Conservation (phyloP, 2,888 invertebrate species). For the Tetramorium bicarinatum region DNA sequence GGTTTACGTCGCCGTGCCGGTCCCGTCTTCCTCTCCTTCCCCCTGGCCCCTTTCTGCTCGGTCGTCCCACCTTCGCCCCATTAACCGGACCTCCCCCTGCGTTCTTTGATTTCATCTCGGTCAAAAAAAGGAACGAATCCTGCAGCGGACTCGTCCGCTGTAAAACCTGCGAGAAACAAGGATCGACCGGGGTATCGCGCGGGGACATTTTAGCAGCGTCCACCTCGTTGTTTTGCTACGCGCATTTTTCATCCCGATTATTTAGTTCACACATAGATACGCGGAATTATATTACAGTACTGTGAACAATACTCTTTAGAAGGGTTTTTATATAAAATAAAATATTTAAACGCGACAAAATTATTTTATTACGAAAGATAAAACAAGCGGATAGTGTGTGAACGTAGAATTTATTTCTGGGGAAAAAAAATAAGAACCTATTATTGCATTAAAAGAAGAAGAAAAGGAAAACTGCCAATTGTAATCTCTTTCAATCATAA, state of each 20-base stretch:
- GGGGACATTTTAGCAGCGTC: constrained; percentile 25
- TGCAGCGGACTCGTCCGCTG: constrained; percentile 2
- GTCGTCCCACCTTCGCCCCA: constrained; percentile 65
- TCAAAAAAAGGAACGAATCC: constrained; percentile 40
- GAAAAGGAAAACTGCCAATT: neutral
- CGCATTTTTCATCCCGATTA: constrained; percentile 7
- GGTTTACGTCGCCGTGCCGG: constrained; percentile 84
- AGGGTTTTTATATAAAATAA: neutral
- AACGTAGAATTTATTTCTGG: neutral
- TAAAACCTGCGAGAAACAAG: constrained; percentile 44
- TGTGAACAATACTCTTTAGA: neutral
- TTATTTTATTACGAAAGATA: neutral
- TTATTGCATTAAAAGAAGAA: neutral
- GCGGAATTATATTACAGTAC: constrained; percentile 12
- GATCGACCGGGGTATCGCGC: neutral
- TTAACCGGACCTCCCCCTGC: constrained; percentile 54
- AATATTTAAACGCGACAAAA: neutral
- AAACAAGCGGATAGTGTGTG: neutral
- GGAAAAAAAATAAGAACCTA: neutral
- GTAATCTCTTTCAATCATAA: neutral
- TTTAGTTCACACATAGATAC: constrained; percentile 6
- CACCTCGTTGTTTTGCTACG: constrained; percentile 13
- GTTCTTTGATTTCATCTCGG: constrained; percentile 37
- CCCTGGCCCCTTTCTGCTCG: neutral
- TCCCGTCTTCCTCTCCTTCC: constrained; percentile 49